Evolutionary conservation across 2,113 vertebrate species (phyloP).

Genomic region (Muntiacus muntjak): DNA sequence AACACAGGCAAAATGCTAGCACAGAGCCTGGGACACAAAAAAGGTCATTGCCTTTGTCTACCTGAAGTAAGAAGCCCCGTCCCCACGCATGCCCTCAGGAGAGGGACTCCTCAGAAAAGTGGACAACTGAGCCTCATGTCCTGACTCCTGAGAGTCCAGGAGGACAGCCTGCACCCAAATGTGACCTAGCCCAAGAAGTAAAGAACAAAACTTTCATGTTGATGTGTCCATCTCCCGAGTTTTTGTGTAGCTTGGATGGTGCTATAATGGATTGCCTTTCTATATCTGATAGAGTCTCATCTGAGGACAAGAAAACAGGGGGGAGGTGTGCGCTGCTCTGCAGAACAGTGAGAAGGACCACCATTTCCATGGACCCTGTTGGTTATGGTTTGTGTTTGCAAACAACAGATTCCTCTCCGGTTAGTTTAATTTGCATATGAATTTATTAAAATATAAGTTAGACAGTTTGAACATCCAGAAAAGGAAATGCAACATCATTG

Average conservation of each 20-base stretch:
- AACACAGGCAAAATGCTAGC: not conserved
- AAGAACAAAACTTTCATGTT: not conserved
- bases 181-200: not conserved
- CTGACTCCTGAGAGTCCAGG: not conserved
- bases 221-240: not conserved
- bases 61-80: not conserved
- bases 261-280: not conserved
- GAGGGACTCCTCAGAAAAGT: not conserved
- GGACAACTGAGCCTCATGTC: not conserved
- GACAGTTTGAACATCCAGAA: not conserved
- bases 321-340: no score
- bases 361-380: not conserved
- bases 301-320: not conserved
- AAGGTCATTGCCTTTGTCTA: not conserved
- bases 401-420: not conserved
- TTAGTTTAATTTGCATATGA: not conserved
- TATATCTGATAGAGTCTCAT: not conserved
- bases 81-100: not conserved
- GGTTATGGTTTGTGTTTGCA: not conserved
- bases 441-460: not conserved
- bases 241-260: not conserved
- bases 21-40: not conserved
- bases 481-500: not conserved
- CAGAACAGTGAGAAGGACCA: not conserved
- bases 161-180: not conserved